These are phyloP conservation scores for Vombatus ursinus DNA, from an alignment of 2,113 vertebrate species.

Conservation along the genomic window DNA sequence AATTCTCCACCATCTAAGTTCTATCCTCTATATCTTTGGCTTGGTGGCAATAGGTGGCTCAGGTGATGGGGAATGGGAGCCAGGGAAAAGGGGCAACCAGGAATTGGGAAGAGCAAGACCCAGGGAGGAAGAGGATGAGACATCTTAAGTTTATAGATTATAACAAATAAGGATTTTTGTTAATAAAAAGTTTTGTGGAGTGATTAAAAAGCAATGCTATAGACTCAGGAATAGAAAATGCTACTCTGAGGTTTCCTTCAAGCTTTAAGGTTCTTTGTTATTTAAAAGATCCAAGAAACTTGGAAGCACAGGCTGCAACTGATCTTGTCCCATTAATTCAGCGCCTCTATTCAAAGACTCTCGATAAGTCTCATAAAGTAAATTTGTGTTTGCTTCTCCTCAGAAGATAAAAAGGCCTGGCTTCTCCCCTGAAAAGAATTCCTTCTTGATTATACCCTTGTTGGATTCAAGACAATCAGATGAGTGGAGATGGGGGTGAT, in stretches of 20 bases:
- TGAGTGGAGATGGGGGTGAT: conserved; percentile 76
- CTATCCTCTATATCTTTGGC: neutral
- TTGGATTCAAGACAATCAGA: conserved; percentile 80
- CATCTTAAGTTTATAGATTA: neutral
- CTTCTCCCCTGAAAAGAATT: conserved; percentile 71
- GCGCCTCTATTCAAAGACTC: conserved; percentile 62
- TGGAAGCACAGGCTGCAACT: conserved; percentile 57
- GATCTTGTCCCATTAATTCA: conserved; percentile 66
- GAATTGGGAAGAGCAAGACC: neutral
- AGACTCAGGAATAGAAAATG: neutral
- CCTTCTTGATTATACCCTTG: conserved; percentile 75
- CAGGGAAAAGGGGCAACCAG: neutral
- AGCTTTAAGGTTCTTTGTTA: neutral
- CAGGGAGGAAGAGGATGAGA: neutral
- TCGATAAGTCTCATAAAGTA: conserved; percentile 64
- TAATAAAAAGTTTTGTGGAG: neutral
- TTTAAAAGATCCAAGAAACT: neutral
- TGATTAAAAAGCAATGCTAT: neutral
- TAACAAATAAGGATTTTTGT: neutral
- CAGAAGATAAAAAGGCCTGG: conserved; percentile 61
- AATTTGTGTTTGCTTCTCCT: conserved; percentile 69
- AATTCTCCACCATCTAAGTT: neutral
- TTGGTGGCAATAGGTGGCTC: neutral
- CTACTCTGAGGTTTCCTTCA: neutral
- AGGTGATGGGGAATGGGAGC: neutral